A percentile compares a stretch with the other conserved stretches of the same genome.
These are phyloP conservation scores for Sipunculus nudus DNA, from an alignment of 2,888 invertebrate genomes.

Conservation along the genomic window DNA sequence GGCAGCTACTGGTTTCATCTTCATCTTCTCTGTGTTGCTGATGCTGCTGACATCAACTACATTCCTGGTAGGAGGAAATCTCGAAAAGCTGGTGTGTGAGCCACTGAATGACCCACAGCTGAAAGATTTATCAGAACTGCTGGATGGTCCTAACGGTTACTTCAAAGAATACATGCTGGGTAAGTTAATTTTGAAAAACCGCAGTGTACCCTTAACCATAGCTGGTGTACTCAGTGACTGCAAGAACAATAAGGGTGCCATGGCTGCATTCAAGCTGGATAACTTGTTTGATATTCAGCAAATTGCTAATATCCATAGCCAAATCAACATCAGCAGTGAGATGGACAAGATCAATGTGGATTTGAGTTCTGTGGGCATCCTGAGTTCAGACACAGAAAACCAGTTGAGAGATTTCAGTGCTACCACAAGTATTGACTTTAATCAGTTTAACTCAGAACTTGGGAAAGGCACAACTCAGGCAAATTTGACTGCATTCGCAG, in stretches of 20 bases:
- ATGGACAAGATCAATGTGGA: constrained; percentile 35
- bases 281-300: constrained; percentile 35
- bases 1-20: constrained; percentile 48
- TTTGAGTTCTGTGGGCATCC: constrained; percentile 21
- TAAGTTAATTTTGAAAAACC: constrained; percentile 20
- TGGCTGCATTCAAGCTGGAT: constrained; percentile 30
- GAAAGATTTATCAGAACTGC: constrained; percentile 8
- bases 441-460: constrained; percentile 9
- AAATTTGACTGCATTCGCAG: too few relatives aligned
- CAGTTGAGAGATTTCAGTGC: constrained; percentile 19
- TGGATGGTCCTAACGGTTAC: constrained; percentile 11
- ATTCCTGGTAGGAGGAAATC: constrained; percentile 45
- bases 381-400: constrained; percentile 10
- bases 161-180: constrained; percentile 27
- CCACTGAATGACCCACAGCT: constrained; percentile 44
- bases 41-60: constrained; percentile 52
- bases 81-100: constrained; percentile 51
- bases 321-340: constrained; percentile 31
- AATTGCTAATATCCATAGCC: too few relatives aligned
- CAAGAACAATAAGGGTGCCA: constrained; percentile 38
- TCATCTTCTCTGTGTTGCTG: constrained; percentile 48
- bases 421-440: constrained; percentile 13
- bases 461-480: too few relatives aligned
- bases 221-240: constrained; percentile 43
- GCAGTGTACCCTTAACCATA: constrained; percentile 20